Evolutionary conservation across 2,797 vertebrate species (phyloP).

Genomic region (Botia almorhae): DNA sequence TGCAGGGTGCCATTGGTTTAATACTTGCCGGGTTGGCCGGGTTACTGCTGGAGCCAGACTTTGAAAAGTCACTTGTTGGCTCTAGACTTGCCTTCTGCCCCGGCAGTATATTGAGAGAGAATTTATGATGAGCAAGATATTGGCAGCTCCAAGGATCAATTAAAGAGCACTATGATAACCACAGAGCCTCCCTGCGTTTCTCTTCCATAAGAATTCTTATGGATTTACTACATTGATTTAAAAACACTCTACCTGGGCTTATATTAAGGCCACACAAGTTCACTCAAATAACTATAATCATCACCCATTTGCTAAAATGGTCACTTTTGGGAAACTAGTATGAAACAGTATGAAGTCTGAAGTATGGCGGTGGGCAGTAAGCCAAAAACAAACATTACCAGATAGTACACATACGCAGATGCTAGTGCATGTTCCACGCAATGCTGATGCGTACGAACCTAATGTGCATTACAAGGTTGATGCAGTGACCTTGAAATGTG

Average conservation of each 20-base stretch:
- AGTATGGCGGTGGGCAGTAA: conserved; percentile 16
- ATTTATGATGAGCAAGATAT: conserved; percentile 47
- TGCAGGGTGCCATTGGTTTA: conserved; percentile 10
- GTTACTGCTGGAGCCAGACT: conserved; percentile 10
- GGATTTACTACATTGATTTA: conserved; percentile 33
- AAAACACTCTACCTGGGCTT: conserved; percentile 17
- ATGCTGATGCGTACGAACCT: neutral
- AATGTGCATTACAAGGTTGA: neutral
- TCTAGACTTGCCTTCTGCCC: neutral
- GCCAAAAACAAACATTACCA: neutral
- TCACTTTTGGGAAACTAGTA: conserved; percentile 8
- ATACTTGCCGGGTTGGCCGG: neutral
- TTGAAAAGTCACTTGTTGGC: conserved; percentile 18
- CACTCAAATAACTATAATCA: conserved; percentile 22
- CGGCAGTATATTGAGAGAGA: conserved; percentile 38
- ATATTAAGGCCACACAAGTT: conserved; percentile 25
- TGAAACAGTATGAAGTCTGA: conserved; percentile 9
- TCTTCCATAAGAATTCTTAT: conserved; percentile 16
- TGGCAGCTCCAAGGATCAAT: conserved; percentile 27
- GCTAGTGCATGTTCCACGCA: neutral
- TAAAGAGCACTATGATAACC: conserved; percentile 18
- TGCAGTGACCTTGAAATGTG: neutral
- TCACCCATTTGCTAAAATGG: conserved; percentile 28
- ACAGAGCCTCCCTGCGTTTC: neutral
- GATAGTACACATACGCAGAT: neutral